Evolutionary conservation across 2,113 vertebrate genomes (phyloP).

Genomic region (Numida meleagris): DNA sequence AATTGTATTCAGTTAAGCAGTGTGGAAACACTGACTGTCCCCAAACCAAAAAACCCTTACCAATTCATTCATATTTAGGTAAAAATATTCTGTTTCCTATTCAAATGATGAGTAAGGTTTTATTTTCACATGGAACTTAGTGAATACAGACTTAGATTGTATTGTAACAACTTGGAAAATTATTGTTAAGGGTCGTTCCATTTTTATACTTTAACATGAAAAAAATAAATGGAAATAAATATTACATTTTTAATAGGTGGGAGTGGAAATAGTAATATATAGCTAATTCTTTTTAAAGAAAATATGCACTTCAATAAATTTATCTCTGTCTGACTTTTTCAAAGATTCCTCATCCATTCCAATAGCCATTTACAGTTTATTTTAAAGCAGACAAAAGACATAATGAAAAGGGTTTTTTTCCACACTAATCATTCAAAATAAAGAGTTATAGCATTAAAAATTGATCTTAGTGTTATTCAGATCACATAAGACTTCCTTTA

Average conservation of each 20-base stretch:
- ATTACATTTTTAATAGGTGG: not conserved
- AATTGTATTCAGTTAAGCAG: not conserved
- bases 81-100: not conserved
- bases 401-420: slow-evolving; percentile 16
- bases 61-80: not conserved
- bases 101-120: not conserved
- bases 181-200: not conserved
- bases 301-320: not conserved
- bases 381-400: slow-evolving; percentile 26
- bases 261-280: not conserved
- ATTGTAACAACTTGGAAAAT: not conserved
- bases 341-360: not conserved
- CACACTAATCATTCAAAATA: slow-evolving; percentile 64
- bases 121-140: not conserved
- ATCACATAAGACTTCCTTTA: slow-evolving; percentile 84
- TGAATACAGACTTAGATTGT: not conserved
- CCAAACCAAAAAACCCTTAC: not conserved
- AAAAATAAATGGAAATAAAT: not conserved
- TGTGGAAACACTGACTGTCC: not conserved
- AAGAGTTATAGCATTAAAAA: slow-evolving; percentile 50
- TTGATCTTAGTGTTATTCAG: slow-evolving; percentile 76
- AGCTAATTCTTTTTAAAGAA: too few relatives aligned
- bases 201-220: not conserved
- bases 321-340: not conserved
- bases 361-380: not conserved